Base-by-base conservation (phyloP, 2,797 vertebrate species). In the Apogon talboti region DNA sequence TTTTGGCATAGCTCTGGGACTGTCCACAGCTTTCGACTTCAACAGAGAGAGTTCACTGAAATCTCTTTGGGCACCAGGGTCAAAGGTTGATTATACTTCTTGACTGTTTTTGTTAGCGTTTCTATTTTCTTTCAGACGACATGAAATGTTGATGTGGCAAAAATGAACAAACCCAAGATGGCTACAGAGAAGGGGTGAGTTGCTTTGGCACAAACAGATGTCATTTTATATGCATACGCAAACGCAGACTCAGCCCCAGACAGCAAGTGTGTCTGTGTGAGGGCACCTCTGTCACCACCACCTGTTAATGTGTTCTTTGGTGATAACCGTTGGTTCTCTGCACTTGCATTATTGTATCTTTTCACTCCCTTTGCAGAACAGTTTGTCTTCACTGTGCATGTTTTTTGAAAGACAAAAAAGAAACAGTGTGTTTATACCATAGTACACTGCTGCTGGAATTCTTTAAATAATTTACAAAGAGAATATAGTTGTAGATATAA, bases 81-180 rank as follows among this genome's bases (percentile, higher is more conserved):
- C 24, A 45, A 77, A 75, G 51, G 50, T 66, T 78, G 9, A 55
- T 57, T 33, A 16, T 14, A 28, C 44, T 57, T 12, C 28, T 59
- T 56, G 12, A 42, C 12, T 10, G 55, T 54, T 65, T 24, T 24
- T 46, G 35, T 56, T 70, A 53, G 3, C 19, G 12, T 66, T 37
- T 66, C 64, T 45, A 4, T 71, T 73, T 73, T 66, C n/a, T 82
- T 89, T 79, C 87, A 91, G 95, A 86, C 78, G 81, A 76, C 84
- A 66, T 93, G 91, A 95, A 81, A 92, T 95, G 94, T 76, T 94
- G 90, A 92, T 91, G 89, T 93, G 88, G 82, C 80, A 85, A 92
- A 94, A 87, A 99, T 98, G 96, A 98, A 93, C 93, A 99, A 97
- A 93, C 89, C 94, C 86, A 99, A 96, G 95, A 94, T 95, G 92